A percentile compares a stretch with the other conserved stretches of the same genome.
These are phyloP conservation scores for Thaumetopoea pityocampa DNA, from an alignment of 1,140 invertebrate genomes.

Conservation along the genomic window DNA sequence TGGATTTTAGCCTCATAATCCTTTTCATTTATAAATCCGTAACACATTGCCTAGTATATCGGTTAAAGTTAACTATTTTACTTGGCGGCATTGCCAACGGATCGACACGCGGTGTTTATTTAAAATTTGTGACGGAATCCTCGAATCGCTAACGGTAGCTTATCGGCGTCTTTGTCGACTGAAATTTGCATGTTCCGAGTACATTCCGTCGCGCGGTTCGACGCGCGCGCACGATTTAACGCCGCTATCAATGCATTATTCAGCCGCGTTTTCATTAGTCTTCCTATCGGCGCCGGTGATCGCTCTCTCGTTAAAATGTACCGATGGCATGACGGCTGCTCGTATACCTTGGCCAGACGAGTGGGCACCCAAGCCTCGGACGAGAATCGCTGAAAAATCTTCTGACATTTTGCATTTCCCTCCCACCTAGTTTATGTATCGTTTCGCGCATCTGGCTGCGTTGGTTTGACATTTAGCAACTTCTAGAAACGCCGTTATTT, in stretches of 20 bases:
- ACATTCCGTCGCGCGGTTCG: slow-evolving; percentile 60
- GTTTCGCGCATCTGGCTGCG: slow-evolving; percentile 10
- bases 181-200: slow-evolving; percentile 65
- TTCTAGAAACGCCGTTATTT: too few relatives aligned
- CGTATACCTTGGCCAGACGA: slow-evolving; percentile 58
- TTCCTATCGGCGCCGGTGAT: slow-evolving; percentile 63
- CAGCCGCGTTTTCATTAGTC: slow-evolving; percentile 72
- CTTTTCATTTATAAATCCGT: slow-evolving; percentile 31
- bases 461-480: too few relatives aligned
- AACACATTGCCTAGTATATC: too few relatives aligned
- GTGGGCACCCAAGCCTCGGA: slow-evolving; percentile 27
- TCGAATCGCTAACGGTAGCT: slow-evolving; percentile 55
- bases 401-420: slow-evolving; percentile 21
- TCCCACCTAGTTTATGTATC: slow-evolving; percentile 15
- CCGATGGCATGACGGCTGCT: slow-evolving; percentile 70
- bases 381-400: slow-evolving; percentile 28
- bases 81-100: slow-evolving; percentile 18
- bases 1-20: too few relatives aligned
- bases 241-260: slow-evolving; percentile 75
- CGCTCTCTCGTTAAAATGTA: slow-evolving; percentile 72
- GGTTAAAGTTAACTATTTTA: too few relatives aligned
- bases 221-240: slow-evolving; percentile 73
- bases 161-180: slow-evolving; percentile 61
- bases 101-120: slow-evolving; percentile 5
- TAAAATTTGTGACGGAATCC: slow-evolving; percentile 35